These are phyloP conservation scores for Spondyliosoma cantharus DNA, from an alignment of 2,797 vertebrate species.

Conservation along the genomic window DNA sequence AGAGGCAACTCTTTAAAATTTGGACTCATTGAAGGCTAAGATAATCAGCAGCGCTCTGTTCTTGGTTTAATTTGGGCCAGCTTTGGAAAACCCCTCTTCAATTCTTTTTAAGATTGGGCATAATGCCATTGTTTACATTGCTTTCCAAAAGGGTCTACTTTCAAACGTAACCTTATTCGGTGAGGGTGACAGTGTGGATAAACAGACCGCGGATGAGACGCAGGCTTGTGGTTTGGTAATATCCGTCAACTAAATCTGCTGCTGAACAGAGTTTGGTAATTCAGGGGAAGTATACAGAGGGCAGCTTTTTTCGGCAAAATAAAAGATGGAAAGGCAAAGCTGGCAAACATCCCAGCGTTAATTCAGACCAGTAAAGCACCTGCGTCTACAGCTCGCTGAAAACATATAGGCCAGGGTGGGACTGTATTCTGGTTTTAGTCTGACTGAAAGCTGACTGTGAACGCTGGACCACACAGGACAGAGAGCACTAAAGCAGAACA, in stretches of 20 bases:
- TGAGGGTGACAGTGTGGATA: constrained; percentile 32
- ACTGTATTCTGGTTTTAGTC: constrained; percentile 28
- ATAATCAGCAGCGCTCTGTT: background rate
- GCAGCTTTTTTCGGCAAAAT: background rate
- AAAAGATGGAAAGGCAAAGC: constrained; percentile 9
- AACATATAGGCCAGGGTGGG: constrained; percentile 15
- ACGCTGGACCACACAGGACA: constrained; percentile 62
- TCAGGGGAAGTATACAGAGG: background rate
- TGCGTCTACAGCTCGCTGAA: constrained; percentile 23
- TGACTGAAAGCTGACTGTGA: constrained; percentile 29
- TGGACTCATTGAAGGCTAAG: background rate
- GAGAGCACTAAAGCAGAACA: constrained; percentile 56
- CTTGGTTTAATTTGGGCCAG: constrained; percentile 22
- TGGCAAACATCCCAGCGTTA: constrained; percentile 10
- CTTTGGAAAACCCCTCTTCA: constrained; percentile 35
- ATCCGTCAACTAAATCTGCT: constrained; percentile 2
- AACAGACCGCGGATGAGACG: constrained; percentile 36
- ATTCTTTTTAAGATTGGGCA: constrained; percentile 24
- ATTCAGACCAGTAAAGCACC: constrained; percentile 39
- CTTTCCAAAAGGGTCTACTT: constrained; percentile 31
- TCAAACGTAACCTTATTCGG: constrained; percentile 36
- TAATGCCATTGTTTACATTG: constrained; percentile 39
- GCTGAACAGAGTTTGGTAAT: constrained; percentile 22
- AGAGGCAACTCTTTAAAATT: background rate
- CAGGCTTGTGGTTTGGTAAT: constrained; percentile 22